Conservation (phyloP, 2,113 vertebrate genomes). For the Daboia siamensis region DNA sequence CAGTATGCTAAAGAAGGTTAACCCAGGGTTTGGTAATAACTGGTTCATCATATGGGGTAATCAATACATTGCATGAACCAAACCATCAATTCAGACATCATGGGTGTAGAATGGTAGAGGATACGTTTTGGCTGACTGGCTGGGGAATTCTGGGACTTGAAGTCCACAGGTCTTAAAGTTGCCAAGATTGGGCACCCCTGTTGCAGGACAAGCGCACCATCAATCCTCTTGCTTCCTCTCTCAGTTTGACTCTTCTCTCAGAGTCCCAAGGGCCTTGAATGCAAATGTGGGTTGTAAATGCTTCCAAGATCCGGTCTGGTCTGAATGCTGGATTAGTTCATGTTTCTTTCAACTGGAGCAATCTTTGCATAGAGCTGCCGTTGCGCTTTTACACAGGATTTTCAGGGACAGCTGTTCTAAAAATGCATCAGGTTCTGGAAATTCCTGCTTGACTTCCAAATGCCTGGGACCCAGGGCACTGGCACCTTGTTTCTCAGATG, state of each 20-base stretch:
- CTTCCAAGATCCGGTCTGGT: not conserved
- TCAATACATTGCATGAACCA: not conserved
- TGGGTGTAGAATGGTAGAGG: not conserved
- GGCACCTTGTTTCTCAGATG: not conserved
- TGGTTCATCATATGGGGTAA: not conserved
- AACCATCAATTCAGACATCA: not conserved
- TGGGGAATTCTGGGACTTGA: not conserved
- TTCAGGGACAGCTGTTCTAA: not conserved
- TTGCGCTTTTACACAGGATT: not conserved
- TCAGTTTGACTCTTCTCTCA: not conserved
- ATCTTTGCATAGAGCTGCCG: constrained; percentile 14
- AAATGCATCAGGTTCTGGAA: constrained; percentile 1
- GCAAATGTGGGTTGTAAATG: not conserved
- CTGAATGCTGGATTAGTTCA: not conserved
- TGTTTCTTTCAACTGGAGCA: not conserved
- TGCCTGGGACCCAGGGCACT: not conserved
- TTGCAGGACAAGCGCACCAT: not conserved
- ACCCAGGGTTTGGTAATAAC: not conserved
- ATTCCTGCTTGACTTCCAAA: not conserved
- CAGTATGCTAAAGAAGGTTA: not conserved
- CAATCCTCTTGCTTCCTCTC: not conserved
- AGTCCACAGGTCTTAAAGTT: not conserved
- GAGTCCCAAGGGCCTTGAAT: not conserved
- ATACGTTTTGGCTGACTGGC: not conserved
- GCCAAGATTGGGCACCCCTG: not conserved